Conservation (phyloP, 2,888 invertebrate species). For the Eristalis intricaria region DNA sequence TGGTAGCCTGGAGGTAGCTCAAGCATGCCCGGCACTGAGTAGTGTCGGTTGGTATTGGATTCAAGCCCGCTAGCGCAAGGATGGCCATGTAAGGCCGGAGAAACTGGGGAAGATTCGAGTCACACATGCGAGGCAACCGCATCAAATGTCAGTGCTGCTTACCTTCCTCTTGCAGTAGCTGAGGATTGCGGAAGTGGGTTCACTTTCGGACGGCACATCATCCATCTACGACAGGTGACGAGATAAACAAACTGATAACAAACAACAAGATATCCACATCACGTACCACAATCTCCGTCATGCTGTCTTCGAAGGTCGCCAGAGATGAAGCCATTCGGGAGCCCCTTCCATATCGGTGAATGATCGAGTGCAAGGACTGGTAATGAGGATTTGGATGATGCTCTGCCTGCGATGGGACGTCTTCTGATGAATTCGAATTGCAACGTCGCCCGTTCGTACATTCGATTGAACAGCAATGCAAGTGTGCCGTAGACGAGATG, state of each 20-base stretch:
- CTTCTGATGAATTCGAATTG: conserved; percentile 42
- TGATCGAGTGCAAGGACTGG: conserved; percentile 43
- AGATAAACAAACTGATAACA: conserved; percentile 56
- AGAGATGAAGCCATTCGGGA: conserved; percentile 70
- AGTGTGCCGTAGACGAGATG: conserved; percentile 15
- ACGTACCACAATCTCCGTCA: conserved; percentile 74
- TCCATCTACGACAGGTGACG: conserved; percentile 83
- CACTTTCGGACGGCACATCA: conserved; percentile 86
- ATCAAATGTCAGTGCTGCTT: conserved; percentile 28
- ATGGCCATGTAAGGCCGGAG: conserved; percentile 89
- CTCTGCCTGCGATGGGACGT: not conserved
- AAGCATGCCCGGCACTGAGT: conserved; percentile 84
- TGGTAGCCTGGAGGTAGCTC: conserved; percentile 86
- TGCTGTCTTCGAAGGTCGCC: conserved; percentile 72
- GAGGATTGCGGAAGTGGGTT: conserved; percentile 90
- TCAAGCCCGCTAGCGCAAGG: conserved; percentile 88
- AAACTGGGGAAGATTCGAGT: conserved; percentile 81
- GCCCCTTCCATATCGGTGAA: conserved; percentile 46
- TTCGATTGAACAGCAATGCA: conserved; percentile 49
- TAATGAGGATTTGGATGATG: conserved; percentile 38
- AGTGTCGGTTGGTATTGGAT: conserved; percentile 86
- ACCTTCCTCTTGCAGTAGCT: conserved; percentile 91
- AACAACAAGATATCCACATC: conserved; percentile 33
- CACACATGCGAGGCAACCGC: not conserved
- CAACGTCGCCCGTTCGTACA: conserved; percentile 45